Conservation (phyloP, 2,797 vertebrate species). For the Antrozous pallidus region DNA sequence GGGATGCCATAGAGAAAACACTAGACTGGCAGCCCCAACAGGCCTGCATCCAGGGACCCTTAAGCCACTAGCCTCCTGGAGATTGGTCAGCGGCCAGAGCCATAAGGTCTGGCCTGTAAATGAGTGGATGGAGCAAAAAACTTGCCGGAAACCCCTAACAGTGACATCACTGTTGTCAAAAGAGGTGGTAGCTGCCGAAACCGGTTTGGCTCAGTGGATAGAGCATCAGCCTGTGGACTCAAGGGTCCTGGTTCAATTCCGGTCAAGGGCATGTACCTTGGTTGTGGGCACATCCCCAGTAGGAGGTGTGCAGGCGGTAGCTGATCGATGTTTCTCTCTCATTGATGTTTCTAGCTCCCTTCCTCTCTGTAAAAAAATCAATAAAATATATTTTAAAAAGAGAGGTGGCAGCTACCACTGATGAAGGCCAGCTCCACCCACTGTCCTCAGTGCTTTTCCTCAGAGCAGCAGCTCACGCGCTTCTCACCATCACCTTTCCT, state of each 20-base stretch:
- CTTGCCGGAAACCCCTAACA: background rate
- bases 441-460: background rate
- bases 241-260: too few relatives aligned
- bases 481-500: background rate
- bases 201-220: too few relatives aligned
- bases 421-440: background rate
- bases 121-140: background rate
- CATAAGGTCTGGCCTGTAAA: background rate
- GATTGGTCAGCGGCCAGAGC: background rate
- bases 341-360: too few relatives aligned
- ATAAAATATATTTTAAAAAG: too few relatives aligned
- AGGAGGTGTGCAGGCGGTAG: too few relatives aligned
- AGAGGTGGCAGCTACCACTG: background rate
- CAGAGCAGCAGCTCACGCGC: background rate
- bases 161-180: background rate
- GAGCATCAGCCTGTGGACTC: too few relatives aligned
- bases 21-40: background rate
- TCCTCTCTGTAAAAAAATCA: too few relatives aligned
- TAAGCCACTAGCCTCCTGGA: background rate
- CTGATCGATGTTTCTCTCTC: too few relatives aligned
- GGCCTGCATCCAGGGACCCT: background rate
- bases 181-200: background rate
- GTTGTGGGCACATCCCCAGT: too few relatives aligned
- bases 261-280: too few relatives aligned
- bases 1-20: background rate